Evolutionary conservation across 2,888 invertebrate species (phyloP), one percentile per base, ranked within the genome.

Genomic region (Thymelicus sylvestris): DNA sequence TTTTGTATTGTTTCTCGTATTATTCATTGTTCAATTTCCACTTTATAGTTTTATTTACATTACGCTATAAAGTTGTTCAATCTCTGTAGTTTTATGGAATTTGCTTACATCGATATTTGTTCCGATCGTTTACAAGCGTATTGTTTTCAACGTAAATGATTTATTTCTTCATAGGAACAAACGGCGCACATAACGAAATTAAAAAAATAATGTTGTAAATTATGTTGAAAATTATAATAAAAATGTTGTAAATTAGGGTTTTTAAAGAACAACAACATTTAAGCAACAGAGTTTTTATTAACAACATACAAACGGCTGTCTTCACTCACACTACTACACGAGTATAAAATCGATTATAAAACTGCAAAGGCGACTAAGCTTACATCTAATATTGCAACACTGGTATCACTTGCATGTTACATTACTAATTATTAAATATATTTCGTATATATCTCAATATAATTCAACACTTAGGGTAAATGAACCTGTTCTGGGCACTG

Each of bases 341-440:
- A 77, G 74, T 76, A 79, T 75, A 75, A 74, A 83, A 80, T 78
- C 81, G 83, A 77, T 55, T 83, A 84, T 80, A 83, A 75, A 78
- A 78, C 79, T 80, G 85, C 84, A 83, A 81, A 84, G 83, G 83
- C 83, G 83, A 80, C 76, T 78, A 81, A 86, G 83, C 87, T 89
- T 93, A 91, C 76, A 78, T 79, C 91, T 93, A 93, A 86, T 93
- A 93, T 93, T 93, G 93, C 93, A 93, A 92, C 92, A 87, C 83
- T 83, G 83, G 80, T 92, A 93, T 93, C 93, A 93, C 93, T 89
- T 89, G 90, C 89, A 88, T 83, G 82, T 80, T 80, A 78, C 81
- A 85, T 79, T 81, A 79, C 74, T 68, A 67, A 78, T 73, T 76
- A 74, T 76, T 79, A 79, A 79, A 80, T 75, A 80, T 75, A 75